Percentiles rank a stretch among this genome's conserved stretches.
These are phyloP conservation scores for Apamea anceps DNA, from an alignment of 2,888 invertebrate species.

Conservation along the genomic window DNA sequence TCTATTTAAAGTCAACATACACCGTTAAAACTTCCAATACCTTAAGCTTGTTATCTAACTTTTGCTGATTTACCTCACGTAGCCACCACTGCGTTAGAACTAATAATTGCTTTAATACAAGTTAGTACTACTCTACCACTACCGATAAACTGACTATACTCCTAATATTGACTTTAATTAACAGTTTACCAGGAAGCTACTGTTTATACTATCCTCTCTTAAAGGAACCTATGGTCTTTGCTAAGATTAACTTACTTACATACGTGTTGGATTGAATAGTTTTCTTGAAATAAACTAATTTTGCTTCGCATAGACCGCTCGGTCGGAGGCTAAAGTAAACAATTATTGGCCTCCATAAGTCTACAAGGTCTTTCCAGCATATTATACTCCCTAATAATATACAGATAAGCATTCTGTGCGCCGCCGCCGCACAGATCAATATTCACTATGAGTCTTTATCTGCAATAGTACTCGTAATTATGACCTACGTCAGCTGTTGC, in stretches of 20 bases:
- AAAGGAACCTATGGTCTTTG: not conserved
- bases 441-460: not conserved
- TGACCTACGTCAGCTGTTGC: not conserved
- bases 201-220: conserved; percentile 4
- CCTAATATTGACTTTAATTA: conserved; percentile 22
- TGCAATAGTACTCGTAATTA: too few species aligned
- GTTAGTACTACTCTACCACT: conserved; percentile 8
- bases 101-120: conserved; percentile 15
- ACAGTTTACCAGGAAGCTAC: conserved; percentile 6
- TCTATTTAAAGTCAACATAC: too few species aligned
- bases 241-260: not conserved
- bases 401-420: not conserved
- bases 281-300: not conserved
- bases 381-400: not conserved
- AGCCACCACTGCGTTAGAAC: not conserved
- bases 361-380: not conserved
- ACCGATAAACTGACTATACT: not conserved
- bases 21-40: too few species aligned
- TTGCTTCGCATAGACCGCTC: not conserved
- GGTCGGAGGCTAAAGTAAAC: not conserved
- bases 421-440: not conserved
- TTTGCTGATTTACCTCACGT: not conserved
- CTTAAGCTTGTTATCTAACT: not conserved
- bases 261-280: not conserved
- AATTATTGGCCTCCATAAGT: not conserved